Evolutionary conservation across 2,113 vertebrate species (phyloP).

Genomic region (Stigmatopora nigra): DNA sequence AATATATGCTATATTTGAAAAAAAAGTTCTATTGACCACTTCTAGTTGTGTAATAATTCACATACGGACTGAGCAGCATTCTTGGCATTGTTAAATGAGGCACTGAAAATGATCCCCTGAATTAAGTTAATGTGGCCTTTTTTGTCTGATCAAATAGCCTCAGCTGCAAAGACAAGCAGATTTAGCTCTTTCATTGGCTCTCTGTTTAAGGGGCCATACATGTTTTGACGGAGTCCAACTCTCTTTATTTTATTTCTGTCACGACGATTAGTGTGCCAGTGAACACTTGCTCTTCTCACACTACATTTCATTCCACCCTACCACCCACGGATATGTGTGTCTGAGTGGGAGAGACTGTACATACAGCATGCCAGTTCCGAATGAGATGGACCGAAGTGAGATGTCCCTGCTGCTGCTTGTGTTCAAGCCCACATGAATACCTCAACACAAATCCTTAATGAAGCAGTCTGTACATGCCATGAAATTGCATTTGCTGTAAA

Average conservation of each 20-base stretch:
- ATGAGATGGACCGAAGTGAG: constrained; percentile 75
- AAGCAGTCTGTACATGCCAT: constrained; percentile 62
- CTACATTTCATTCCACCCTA: constrained; percentile 15
- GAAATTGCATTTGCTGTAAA: constrained; percentile 61
- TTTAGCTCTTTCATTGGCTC: constrained; percentile 64
- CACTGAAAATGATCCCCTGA: constrained; percentile 58
- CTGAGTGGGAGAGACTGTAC: constrained; percentile 54
- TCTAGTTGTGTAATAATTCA: constrained; percentile 55
- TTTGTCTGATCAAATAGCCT: constrained; percentile 57
- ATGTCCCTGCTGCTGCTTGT: constrained; percentile 71
- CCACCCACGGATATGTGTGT: constrained; percentile 61
- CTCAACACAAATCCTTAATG: constrained; percentile 60
- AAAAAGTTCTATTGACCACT: constrained; percentile 52
- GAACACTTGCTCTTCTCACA: constrained; percentile 45
- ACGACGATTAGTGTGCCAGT: constrained; percentile 69
- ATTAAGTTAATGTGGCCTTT: constrained; percentile 69
- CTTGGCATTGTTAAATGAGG: constrained; percentile 55
- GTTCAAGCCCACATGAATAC: constrained; percentile 62
- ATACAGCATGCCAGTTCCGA: constrained; percentile 68
- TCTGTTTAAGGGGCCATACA: constrained; percentile 71
- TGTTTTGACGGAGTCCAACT: constrained; percentile 78
- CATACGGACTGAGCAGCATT: constrained; percentile 47
- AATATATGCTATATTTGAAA: constrained; percentile 25
- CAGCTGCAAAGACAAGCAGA: constrained; percentile 58
- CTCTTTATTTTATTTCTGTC: constrained; percentile 82